These are phyloP conservation scores for Neodiprion fabricii DNA, from an alignment of 1,140 invertebrate species.

Conservation along the genomic window DNA sequence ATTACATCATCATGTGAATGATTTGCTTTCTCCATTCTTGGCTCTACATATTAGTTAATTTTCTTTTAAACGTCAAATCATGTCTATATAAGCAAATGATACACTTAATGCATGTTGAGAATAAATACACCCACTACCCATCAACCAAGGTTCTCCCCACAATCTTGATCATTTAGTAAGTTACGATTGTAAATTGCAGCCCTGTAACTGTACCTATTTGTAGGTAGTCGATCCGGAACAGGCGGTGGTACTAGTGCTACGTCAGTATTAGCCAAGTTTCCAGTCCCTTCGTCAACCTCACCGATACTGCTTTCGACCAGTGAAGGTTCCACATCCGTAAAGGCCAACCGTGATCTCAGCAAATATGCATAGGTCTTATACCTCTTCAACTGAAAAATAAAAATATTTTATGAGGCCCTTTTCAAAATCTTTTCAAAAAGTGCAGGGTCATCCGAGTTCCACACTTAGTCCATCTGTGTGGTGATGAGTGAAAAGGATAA, in stretches of 20 bases:
- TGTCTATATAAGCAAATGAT: conserved; percentile 39
- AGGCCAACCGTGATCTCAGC: conserved; percentile 75
- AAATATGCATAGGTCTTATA: conserved; percentile 87
- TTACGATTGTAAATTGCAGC: conserved; percentile 73
- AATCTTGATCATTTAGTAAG: conserved; percentile 63
- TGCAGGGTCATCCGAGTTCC: too few relatives aligned
- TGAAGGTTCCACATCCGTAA: conserved; percentile 68
- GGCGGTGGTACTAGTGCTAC: conserved; percentile 56
- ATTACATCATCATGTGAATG: conserved; percentile 21
- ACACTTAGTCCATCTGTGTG: too few relatives aligned
- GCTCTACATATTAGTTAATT: conserved; percentile 17
- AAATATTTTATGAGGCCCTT: conserved; percentile 18
- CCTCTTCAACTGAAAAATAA: conserved; percentile 77
- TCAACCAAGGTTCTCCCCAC: conserved; percentile 76
- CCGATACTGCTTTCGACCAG: conserved; percentile 75
- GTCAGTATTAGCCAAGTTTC: conserved; percentile 53
- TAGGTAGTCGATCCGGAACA: conserved; percentile 61
- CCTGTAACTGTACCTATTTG: conserved; percentile 87
- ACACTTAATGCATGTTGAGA: conserved; percentile 73
- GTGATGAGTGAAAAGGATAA: too few relatives aligned
- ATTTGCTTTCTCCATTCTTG: conserved; percentile 15
- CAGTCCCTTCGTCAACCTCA: conserved; percentile 75
- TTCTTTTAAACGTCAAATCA: conserved; percentile 22
- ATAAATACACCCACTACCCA: conserved; percentile 75
- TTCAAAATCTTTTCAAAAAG: not conserved